Evolutionary conservation across 2,797 vertebrate species (phyloP).

Genomic region (Onychomys leucogaster): DNA sequence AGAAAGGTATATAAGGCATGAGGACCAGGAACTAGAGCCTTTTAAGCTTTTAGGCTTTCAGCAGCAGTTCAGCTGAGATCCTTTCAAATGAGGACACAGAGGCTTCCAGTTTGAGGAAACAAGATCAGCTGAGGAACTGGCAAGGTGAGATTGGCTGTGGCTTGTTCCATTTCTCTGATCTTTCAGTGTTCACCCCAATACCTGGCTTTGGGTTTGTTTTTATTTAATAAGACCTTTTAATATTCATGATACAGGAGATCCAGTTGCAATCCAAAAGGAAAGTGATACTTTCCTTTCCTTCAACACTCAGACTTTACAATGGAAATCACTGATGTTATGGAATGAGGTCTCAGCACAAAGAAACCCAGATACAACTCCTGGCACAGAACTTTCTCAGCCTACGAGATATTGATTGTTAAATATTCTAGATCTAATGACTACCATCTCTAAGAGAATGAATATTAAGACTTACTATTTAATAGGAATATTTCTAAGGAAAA

Average conservation of each 20-base stretch:
- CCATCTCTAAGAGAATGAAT: background rate
- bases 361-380: background rate
- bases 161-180: too few relatives aligned
- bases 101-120: too few relatives aligned
- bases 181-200: too few relatives aligned
- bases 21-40: too few relatives aligned
- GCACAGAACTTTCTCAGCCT: background rate
- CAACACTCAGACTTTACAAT: background rate
- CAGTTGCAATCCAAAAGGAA: background rate
- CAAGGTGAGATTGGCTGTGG: too few relatives aligned
- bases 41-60: too few relatives aligned
- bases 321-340: background rate
- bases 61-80: too few relatives aligned
- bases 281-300: background rate
- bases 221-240: too few relatives aligned
- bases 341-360: background rate
- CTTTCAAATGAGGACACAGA: too few relatives aligned
- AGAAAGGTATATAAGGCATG: too few relatives aligned
- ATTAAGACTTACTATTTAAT: constrained; percentile 32
- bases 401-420: background rate
- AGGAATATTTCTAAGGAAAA: background rate
- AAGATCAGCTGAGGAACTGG: too few relatives aligned
- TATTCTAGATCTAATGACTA: background rate
- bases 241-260: background rate
- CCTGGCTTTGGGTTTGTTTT: too few relatives aligned